Evolutionary conservation across 1,140 invertebrate species (phyloP).

Genomic region (Lucilia sericata): DNA sequence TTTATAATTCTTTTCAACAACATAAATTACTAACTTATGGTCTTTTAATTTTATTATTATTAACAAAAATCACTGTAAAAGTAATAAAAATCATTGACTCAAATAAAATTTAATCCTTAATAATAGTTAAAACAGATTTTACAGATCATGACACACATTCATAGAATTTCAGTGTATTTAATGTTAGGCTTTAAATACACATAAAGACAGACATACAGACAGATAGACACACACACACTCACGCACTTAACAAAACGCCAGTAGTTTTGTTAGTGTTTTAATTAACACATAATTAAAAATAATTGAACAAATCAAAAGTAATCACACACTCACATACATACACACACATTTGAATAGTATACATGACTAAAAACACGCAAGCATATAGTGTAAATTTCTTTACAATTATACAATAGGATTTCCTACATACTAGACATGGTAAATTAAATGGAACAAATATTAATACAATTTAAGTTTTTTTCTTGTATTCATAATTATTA

Average conservation of each 20-base stretch:
- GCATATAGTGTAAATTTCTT: background rate
- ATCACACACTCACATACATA: background rate
- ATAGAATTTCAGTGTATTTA: background rate
- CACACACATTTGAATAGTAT: no score
- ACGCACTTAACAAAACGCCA: background rate
- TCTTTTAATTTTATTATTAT: no score
- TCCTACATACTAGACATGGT: background rate
- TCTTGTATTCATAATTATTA: no score
- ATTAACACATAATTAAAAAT: conserved; percentile 24
- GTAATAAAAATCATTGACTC: background rate
- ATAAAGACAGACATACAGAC: no score
- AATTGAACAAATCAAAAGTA: background rate
- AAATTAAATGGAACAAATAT: background rate
- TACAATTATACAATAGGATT: background rate
- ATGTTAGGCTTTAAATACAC: background rate
- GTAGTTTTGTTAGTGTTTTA: background rate
- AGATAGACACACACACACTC: no score
- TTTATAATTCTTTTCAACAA: no score
- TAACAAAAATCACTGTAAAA: no score
- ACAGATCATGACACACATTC: background rate
- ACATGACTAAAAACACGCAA: background rate
- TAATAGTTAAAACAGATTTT: conserved; percentile 1
- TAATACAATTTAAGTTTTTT: background rate
- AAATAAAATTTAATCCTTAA: background rate
- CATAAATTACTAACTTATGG: no score